Base-by-base conservation (phyloP, 2,113 vertebrate genomes). In the Pangasianodon gigas region DNA sequence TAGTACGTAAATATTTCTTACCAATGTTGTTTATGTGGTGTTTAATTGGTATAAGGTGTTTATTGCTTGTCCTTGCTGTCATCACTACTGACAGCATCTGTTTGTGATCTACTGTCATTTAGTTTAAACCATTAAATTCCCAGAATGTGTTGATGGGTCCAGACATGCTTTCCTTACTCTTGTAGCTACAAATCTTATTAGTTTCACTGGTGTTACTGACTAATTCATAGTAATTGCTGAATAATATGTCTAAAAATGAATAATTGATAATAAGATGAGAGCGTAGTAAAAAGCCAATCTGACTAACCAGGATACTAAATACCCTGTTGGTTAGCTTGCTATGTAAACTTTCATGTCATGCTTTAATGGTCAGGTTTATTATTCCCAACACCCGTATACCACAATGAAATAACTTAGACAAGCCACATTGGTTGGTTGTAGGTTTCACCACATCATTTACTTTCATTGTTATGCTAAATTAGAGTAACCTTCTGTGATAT, bases 401-500 rank as follows among this genome's bases (percentile, higher is more conserved):
- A 83, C 81, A 83, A 2, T 32, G 79, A 52, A 81, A 82, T 54
- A 58, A 83, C 81, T 83, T 58, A 9, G 54, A 58, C 81, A 83
- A 83, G 81, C 81, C 81, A 58, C 54, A 58, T 13, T 24, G 81
- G 18, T 83, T 58, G 19, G 32, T 37, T 58, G n/a, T 58, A 83
- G n/a, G 32, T 58, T 83, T 26, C 54, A 83, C 81, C 81, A 82
- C 80, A 82, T 82, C 16, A 37, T 82, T 52, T 56, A 37, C 16
- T 82, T 82, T 56, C n/a, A 82, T 56, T 56, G 52, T 56, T 56
- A 37, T 37, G 18, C 80, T 82, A 37, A 54, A 56, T 18, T 81
- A 81, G 48, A 21, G 26, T 82, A 82, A 54, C 51, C 16, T 79
- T 48, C 7, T 56, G 3, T 56, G n/a, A 54, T 82, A 56, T 82